Conservation (phyloP, 2,113 vertebrate genomes). For the Euleptes europaea region DNA sequence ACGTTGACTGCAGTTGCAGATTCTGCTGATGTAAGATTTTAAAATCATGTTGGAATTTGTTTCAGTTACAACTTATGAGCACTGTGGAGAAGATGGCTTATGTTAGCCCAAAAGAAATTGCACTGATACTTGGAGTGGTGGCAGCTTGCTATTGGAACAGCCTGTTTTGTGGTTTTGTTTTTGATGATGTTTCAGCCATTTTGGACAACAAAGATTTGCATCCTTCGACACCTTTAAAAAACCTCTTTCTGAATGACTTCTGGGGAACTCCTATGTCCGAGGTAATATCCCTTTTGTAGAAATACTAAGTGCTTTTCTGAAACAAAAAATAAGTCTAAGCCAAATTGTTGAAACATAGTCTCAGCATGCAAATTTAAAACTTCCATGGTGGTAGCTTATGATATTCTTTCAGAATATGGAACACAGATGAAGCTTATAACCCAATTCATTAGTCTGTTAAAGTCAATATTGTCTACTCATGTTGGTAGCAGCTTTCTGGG, state of each 20-base stretch:
- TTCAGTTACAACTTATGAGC: slow-evolving; percentile 71
- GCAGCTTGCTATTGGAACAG: slow-evolving; percentile 97
- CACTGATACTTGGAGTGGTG: slow-evolving; percentile 87
- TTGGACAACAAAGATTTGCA: slow-evolving; percentile 98
- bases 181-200: slow-evolving; percentile 97
- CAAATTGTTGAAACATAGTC: too few relatives aligned
- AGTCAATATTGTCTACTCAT: too few relatives aligned
- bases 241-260: slow-evolving; percentile 97
- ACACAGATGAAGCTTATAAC: too few relatives aligned
- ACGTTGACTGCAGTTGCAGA: neutral
- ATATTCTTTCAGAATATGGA: neutral
- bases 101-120: slow-evolving; percentile 87
- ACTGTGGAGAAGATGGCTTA: slow-evolving; percentile 84
- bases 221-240: slow-evolving; percentile 89
- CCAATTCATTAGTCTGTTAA: too few relatives aligned
- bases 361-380: neutral
- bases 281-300: slow-evolving; percentile 68
- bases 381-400: neutral
- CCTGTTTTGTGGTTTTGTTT: slow-evolving; percentile 94
- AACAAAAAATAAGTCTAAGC: neutral
- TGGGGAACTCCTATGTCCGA: slow-evolving; percentile 99
- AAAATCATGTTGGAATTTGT: neutral
- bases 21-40: neutral
- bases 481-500: too few relatives aligned
- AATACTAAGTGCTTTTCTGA: neutral